phyloP scores from a whole-genome alignment of 2,888 invertebrate genomes.

The Phorcus lineatus region DNA sequence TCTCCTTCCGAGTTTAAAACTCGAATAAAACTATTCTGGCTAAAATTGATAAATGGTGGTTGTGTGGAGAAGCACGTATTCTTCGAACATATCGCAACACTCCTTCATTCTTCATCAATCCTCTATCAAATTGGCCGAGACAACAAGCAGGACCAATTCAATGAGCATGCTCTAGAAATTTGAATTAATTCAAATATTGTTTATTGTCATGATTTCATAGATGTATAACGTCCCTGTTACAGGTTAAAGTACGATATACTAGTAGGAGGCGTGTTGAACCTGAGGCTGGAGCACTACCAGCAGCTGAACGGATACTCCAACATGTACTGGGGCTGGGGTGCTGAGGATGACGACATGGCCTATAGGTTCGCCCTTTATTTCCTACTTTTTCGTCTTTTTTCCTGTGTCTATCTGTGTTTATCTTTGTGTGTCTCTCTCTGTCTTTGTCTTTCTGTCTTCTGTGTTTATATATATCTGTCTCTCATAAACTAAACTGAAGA shows the following conservation, averaged over 20 bases:
- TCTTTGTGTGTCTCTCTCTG: slow-evolving; percentile 21
- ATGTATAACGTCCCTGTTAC: slow-evolving; percentile 24
- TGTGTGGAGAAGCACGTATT: too few species aligned
- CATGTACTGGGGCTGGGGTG: slow-evolving; percentile 76
- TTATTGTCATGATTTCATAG: too few species aligned
- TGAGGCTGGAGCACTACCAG: slow-evolving; percentile 74
- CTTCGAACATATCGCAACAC: too few species aligned
- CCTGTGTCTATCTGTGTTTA: slow-evolving; percentile 22
- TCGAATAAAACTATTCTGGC: too few species aligned
- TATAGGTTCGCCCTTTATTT: slow-evolving; percentile 52
- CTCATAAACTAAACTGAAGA: background rate
- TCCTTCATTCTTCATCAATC: too few species aligned
- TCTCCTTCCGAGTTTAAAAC: too few species aligned
- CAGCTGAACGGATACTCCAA: slow-evolving; percentile 76
- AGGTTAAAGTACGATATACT: slow-evolving; percentile 75
- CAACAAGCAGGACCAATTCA: too few species aligned
- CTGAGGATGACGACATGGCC: slow-evolving; percentile 73
- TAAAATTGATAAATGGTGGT: too few species aligned
- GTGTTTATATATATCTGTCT: background rate
- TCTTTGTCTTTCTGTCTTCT: background rate
- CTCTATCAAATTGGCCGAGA: too few species aligned
- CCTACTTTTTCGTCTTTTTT: slow-evolving; percentile 12
- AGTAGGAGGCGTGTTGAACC: slow-evolving; percentile 76
- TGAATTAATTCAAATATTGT: too few species aligned
- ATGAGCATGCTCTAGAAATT: too few species aligned